Evolutionary conservation across 2,113 vertebrate genomes (phyloP).

Genomic region (Chaenocephalus aceratus): DNA sequence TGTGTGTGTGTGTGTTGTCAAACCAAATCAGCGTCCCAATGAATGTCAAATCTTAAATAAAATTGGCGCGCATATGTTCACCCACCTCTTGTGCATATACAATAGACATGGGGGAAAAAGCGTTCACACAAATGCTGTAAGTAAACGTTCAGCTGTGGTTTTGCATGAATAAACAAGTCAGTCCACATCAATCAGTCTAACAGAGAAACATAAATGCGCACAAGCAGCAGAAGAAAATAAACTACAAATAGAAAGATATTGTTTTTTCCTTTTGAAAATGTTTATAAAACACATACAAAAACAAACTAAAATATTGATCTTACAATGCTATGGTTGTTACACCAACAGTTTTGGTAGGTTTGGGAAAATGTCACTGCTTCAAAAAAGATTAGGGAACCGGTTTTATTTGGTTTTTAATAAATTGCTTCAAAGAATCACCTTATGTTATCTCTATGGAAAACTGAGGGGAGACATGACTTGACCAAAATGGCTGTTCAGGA

Average conservation of each 20-base stretch:
- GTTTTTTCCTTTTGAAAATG: not conserved
- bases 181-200: slow-evolving; percentile 28
- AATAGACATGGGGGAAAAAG: not conserved
- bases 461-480: not conserved
- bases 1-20: slow-evolving; percentile 31
- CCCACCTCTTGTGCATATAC: slow-evolving; percentile 22
- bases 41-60: slow-evolving; percentile 57
- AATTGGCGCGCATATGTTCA: slow-evolving; percentile 44
- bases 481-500: not conserved
- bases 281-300: not conserved
- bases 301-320: not conserved
- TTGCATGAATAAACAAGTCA: slow-evolving; percentile 35
- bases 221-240: too few relatives aligned
- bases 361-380: not conserved
- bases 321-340: not conserved
- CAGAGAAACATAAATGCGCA: not conserved
- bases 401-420: not conserved
- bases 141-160: slow-evolving; percentile 36
- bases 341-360: not conserved
- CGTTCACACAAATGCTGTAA: slow-evolving; percentile 18
- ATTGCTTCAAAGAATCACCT: not conserved
- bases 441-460: not conserved
- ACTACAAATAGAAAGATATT: not conserved
- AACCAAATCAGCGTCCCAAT: slow-evolving; percentile 66
- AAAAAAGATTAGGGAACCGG: not conserved